Evolutionary conservation across 2,113 vertebrate species (phyloP), one percentile per base, ranked within the genome.

Genomic region (Urocynchramus pylzowi): DNA sequence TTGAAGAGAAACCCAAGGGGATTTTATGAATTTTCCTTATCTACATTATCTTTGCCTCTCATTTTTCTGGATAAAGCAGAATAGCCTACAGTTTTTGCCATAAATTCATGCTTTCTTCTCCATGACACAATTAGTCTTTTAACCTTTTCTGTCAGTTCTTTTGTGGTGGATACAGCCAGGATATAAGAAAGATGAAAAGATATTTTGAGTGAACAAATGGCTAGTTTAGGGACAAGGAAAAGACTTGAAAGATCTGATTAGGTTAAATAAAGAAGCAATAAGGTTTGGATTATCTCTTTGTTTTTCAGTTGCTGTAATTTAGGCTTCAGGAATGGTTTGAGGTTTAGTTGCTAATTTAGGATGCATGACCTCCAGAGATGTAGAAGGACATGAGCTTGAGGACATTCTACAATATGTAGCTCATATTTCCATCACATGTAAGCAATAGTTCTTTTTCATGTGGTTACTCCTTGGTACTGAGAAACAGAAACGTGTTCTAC

Each of bases 221-320:
- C 19, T 80, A 33, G 17, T 47, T 56, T 82, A 93, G 44, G 54
- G 49, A 56, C 17, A 49, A 56, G 33, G 53, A 71, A 85, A 84
- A 80, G 15, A 31, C 37, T 60, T 79, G 33, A 68, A 76, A n/a
- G 49, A 61, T 61, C 76, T 65, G 16, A 69, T 76, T 47, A 76
- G 33, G 26, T 56, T 90, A 65, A 93, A 56, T 37, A 63, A 87
- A 91, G 19, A 59, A 82, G 17, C 30, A 84, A 19, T 82, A 65
- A 79, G 52, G 15, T 89, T 91, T 87, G 33, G 23, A 79, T 91
- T 91, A 73, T 82, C 44, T 85, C 63, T 45, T 57, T 92, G 42
- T 56, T 94, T 93, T 92, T 86, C 70, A 47, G 45, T 91, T 77
- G 67, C 47, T 87, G 69, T 86, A 96, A 85, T 76, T 61, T 49